Percentiles rank a stretch among this genome's conserved stretches.
phyloP scores from a whole-genome alignment of 2,888 invertebrate genomes.

The Pyralis farinalis region DNA sequence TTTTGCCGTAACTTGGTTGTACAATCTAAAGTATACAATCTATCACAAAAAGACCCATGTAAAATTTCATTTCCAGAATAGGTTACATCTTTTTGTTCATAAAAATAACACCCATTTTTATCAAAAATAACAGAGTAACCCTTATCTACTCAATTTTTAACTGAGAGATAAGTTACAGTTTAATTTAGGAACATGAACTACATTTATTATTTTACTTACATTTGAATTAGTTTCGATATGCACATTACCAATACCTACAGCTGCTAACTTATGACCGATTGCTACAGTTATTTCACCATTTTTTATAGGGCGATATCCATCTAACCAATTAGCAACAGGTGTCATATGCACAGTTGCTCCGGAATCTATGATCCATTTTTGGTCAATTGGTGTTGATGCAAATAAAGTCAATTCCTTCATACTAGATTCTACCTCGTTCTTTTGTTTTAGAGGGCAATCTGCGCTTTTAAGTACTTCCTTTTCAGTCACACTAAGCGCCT shows the following conservation, averaged over 20 bases:
- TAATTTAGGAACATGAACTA: not conserved
- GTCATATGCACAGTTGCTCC: conserved; percentile 25
- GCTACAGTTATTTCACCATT: conserved; percentile 17
- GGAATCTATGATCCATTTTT: conserved; percentile 17
- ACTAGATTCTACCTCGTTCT: too few relatives aligned
- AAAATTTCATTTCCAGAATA: not conserved
- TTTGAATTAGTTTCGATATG: not conserved
- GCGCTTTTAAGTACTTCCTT: too few relatives aligned
- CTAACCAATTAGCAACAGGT: conserved; percentile 15
- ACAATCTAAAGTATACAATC: not conserved
- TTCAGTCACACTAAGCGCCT: too few relatives aligned
- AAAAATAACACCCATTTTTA: conserved; percentile 10
- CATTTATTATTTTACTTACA: not conserved
- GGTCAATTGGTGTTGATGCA: not conserved
- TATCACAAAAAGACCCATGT: not conserved
- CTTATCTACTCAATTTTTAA: conserved; percentile 2
- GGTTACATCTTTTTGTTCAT: conserved; percentile 4
- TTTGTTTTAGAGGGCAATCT: too few relatives aligned
- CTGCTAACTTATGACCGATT: conserved; percentile 7
- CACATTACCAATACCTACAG: conserved; percentile 4
- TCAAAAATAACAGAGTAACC: conserved; percentile 7
- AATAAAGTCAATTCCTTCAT: too few relatives aligned
- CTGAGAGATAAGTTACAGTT: not conserved
- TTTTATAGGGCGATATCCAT: conserved; percentile 12
- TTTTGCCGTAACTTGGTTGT: not conserved